Conservation (phyloP, 2,797 vertebrate species). For the Melanotaenia pygmaea region DNA sequence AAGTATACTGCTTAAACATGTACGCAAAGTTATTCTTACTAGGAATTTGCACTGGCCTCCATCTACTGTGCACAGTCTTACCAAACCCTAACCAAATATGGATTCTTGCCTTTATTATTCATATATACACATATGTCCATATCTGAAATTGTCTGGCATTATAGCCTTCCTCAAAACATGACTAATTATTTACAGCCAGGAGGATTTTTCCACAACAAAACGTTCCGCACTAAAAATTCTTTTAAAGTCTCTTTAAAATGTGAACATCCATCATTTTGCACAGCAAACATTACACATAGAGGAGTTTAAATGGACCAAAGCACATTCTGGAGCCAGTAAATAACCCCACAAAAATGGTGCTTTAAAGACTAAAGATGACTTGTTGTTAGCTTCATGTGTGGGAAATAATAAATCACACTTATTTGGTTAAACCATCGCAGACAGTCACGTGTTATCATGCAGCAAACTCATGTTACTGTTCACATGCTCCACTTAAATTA, state of each 20-base stretch:
- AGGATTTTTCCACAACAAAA: background rate
- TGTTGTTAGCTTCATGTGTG: conserved; percentile 20
- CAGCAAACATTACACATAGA: background rate
- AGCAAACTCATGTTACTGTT: conserved; percentile 8
- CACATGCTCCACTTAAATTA: conserved; percentile 28
- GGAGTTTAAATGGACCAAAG: background rate
- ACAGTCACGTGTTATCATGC: conserved; percentile 32
- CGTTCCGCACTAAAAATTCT: background rate
- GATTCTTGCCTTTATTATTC: too few relatives aligned
- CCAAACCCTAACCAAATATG: background rate
- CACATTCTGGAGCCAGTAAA: background rate
- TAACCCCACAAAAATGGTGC: background rate
- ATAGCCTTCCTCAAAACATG: background rate
- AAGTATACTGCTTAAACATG: background rate
- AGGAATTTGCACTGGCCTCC: background rate
- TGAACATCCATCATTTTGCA: background rate
- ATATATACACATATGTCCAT: background rate
- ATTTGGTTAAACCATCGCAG: conserved; percentile 19
- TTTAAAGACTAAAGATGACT: background rate
- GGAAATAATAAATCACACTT: conserved; percentile 23
- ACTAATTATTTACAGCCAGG: background rate
- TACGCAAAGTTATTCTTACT: background rate
- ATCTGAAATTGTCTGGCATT: background rate
- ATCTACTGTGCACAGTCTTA: background rate
- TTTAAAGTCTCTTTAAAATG: background rate